Conservation (phyloP, 2,888 invertebrate genomes). For the Acanthosepion pharaonis region DNA sequence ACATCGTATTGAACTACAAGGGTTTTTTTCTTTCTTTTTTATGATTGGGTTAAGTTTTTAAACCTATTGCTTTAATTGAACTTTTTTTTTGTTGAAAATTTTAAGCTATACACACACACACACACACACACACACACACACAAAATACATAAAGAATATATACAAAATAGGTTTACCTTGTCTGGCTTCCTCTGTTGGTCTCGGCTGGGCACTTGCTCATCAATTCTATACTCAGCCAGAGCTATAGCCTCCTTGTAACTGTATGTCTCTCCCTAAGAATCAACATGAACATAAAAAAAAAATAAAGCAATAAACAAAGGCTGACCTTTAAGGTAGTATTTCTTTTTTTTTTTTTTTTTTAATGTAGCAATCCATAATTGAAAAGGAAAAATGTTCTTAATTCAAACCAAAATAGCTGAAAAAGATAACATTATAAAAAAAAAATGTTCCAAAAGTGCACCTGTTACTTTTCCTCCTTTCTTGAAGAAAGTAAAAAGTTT, state of each 20-base stretch:
- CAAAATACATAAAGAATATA: not conserved
- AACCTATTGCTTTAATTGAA: no score
- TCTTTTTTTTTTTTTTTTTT: not conserved
- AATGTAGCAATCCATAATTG: not conserved
- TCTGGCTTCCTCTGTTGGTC: constrained; percentile 61
- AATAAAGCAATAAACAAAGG: not conserved
- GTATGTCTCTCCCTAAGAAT: constrained; percentile 87
- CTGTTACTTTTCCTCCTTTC: not conserved
- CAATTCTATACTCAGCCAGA: constrained; percentile 89
- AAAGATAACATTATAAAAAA: not conserved
- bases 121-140: no score
- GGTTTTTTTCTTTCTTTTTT: no score
- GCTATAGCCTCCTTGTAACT: constrained; percentile 89
- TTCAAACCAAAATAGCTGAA: not conserved
- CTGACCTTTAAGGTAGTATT: not conserved
- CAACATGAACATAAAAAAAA: not conserved
- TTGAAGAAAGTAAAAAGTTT: not conserved
- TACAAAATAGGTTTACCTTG: constrained; percentile 55
- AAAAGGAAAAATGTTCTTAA: not conserved
- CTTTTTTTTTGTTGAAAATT: no score
- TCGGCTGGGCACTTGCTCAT: constrained; percentile 78
- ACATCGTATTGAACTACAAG: no score
- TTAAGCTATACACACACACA: no score
- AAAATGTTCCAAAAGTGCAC: not conserved
- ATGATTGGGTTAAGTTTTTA: no score